Conservation (phyloP, 2,888 invertebrate genomes). For the Chrysina gloriosa region DNA sequence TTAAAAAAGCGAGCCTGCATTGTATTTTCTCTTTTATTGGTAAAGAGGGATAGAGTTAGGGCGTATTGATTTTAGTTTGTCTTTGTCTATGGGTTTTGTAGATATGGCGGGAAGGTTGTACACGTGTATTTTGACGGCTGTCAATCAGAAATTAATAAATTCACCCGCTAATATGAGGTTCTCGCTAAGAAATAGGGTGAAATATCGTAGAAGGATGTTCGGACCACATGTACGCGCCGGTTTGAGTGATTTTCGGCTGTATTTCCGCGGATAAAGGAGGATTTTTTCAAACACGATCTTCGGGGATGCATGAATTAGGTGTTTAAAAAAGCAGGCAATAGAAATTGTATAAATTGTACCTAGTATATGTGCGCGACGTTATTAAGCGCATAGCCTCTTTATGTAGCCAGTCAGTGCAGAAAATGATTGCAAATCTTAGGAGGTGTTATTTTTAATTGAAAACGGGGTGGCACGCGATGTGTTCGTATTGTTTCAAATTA, state of each 20-base stretch:
- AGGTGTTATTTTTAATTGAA: slow-evolving; percentile 50
- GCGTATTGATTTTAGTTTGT: slow-evolving; percentile 45
- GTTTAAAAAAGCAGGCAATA: slow-evolving; percentile 61
- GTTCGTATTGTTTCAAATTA: slow-evolving; percentile 39
- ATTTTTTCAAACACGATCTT: slow-evolving; percentile 48
- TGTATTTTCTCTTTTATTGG: slow-evolving; percentile 20
- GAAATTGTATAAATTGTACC: slow-evolving; percentile 61
- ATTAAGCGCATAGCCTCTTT: slow-evolving; percentile 58
- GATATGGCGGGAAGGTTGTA: slow-evolving; percentile 59
- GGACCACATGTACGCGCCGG: not conserved
- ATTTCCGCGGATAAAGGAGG: slow-evolving; percentile 1
- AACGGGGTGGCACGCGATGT: slow-evolving; percentile 44
- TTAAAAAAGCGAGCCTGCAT: not conserved
- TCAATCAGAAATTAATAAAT: slow-evolving; percentile 56
- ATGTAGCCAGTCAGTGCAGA: slow-evolving; percentile 51
- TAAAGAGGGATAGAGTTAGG: slow-evolving; percentile 24
- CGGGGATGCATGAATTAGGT: slow-evolving; percentile 56
- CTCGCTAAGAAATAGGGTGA: not conserved
- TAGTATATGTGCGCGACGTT: slow-evolving; percentile 60
- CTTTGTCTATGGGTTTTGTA: slow-evolving; percentile 42
- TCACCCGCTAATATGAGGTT: slow-evolving; percentile 26
- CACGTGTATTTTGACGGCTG: slow-evolving; percentile 61
- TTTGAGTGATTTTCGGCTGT: not conserved
- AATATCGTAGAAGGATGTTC: not conserved
- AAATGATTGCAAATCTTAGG: slow-evolving; percentile 54